These are phyloP conservation scores for Agapornis canus DNA, from an alignment of 2,797 vertebrate genomes.

Conservation along the genomic window DNA sequence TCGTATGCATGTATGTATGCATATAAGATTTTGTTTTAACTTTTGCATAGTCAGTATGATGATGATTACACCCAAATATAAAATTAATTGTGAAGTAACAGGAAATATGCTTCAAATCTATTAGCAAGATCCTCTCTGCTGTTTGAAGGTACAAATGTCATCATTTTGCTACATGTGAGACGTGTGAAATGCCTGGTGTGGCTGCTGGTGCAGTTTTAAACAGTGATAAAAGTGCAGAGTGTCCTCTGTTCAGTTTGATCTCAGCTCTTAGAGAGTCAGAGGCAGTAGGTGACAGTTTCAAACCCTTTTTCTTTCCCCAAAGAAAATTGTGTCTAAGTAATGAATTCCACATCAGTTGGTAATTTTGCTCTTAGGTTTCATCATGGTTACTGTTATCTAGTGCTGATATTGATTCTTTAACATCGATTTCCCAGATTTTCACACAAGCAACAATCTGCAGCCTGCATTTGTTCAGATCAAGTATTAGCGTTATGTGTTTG, in stretches of 20 bases:
- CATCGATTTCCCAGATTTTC: neutral
- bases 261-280: neutral
- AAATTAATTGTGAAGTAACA: neutral
- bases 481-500: conserved; percentile 51
- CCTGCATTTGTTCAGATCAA: conserved; percentile 26
- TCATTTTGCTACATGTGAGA: fast-evolving
- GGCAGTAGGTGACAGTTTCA: neutral
- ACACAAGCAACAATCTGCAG: neutral
- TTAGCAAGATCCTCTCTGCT: neutral
- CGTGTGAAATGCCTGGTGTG: neutral
- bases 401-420: conserved; percentile 9
- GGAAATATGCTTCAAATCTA: neutral
- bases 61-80: neutral
- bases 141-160: neutral
- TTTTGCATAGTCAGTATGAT: neutral
- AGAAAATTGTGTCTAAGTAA: neutral
- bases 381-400: neutral
- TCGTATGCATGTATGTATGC: neutral
- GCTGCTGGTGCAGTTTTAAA: neutral
- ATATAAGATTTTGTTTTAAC: neutral
- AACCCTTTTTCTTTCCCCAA: neutral
- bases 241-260: neutral
- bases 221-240: neutral
- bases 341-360: conserved; percentile 18
- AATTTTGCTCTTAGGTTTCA: conserved; percentile 8